These are phyloP conservation scores for Trissolcus japonicus DNA, from an alignment of 2,888 invertebrate genomes.

Conservation along the genomic window DNA sequence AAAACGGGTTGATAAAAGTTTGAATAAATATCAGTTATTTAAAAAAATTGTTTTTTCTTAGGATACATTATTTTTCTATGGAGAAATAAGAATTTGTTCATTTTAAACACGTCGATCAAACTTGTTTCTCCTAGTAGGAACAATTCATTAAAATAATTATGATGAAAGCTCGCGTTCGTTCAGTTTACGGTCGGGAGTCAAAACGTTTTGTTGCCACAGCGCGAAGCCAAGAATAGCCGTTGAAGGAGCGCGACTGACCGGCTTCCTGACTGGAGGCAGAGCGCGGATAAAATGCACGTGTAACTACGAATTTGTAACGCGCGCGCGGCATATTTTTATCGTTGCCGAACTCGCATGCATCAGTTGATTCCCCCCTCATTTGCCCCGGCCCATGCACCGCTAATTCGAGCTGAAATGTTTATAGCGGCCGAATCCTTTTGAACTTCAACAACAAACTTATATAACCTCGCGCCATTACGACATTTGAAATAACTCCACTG, in stretches of 20 bases:
- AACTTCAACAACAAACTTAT: conserved; percentile 49
- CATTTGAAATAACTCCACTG: conserved; percentile 52
- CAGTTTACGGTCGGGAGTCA: conserved; percentile 20
- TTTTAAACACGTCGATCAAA: no score
- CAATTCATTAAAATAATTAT: conserved; percentile 22
- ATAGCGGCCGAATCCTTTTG: conserved; percentile 36
- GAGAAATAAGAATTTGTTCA: no score
- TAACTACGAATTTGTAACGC: conserved; percentile 17
- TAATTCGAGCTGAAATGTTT: conserved; percentile 39
- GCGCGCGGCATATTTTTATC: conserved; percentile 27
- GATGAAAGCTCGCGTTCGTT: conserved; percentile 8
- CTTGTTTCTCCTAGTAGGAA: background rate
- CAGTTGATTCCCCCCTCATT: background rate
- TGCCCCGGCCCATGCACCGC: background rate
- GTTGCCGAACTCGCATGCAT: conserved; percentile 4
- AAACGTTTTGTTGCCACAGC: conserved; percentile 43
- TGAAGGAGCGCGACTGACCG: conserved; percentile 49
- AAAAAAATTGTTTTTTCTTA: no score
- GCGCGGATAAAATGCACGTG: conserved; percentile 23
- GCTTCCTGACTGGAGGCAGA: conserved; percentile 60
- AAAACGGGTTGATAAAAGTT: no score
- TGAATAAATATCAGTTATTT: no score
- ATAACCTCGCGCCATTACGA: conserved; percentile 50
- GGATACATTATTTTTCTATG: no score
- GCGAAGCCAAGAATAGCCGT: conserved; percentile 55